Conservation (phyloP, 2,797 vertebrate genomes). For the Botia almorhae region DNA sequence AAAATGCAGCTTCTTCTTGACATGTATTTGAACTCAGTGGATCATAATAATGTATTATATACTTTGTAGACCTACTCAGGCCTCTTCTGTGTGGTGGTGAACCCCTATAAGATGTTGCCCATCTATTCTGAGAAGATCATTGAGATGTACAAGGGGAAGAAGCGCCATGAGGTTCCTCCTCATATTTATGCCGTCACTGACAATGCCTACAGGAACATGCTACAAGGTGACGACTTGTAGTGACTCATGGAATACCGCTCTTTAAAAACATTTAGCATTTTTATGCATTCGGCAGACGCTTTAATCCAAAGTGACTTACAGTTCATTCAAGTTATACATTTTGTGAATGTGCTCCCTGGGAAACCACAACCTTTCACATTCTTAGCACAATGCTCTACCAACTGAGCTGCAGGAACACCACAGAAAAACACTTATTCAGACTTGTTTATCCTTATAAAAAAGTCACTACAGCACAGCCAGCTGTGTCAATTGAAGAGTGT, state of each 20-base stretch:
- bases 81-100: constrained; percentile 96
- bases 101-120: constrained; percentile 95
- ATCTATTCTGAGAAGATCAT: constrained; percentile 99
- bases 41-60: neutral
- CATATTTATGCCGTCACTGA: constrained; percentile 96
- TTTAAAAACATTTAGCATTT: no score
- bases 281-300: no score
- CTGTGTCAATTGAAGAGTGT: neutral
- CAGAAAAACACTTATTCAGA: no score
- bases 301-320: no score
- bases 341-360: no score
- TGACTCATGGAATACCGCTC: no score
- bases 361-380: no score
- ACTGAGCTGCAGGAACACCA: no score
- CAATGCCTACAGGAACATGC: constrained; percentile 97
- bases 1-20: neutral
- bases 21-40: no score
- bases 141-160: constrained; percentile 99
- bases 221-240: constrained; percentile 86
- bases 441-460: no score
- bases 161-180: constrained; percentile 94
- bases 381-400: no score
- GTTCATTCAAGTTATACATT: no score
- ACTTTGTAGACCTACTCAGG: constrained; percentile 94
- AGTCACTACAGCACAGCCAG: neutral